These are phyloP conservation scores for Pantherophis guttatus DNA, from an alignment of 2,113 vertebrate genomes.

Conservation along the genomic window DNA sequence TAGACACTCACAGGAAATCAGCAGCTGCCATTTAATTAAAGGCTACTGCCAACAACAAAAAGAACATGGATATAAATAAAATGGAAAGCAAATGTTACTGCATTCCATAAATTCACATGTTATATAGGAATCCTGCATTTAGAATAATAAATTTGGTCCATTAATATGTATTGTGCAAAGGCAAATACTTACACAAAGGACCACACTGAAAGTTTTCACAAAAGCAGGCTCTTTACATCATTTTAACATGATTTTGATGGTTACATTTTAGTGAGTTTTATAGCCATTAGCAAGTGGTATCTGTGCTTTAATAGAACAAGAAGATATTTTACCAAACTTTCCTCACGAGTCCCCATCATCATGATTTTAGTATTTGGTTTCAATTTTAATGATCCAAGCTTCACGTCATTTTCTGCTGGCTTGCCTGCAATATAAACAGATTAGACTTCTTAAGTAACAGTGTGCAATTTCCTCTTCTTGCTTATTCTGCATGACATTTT, in stretches of 20 bases:
- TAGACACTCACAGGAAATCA: neutral
- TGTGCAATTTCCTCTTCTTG: slow-evolving; percentile 14
- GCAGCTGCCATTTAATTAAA: neutral
- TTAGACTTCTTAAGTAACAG: slow-evolving; percentile 49
- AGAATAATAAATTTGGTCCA: neutral
- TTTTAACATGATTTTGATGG: neutral
- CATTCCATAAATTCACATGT: neutral
- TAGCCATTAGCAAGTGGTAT: neutral
- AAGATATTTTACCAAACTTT: slow-evolving; percentile 86
- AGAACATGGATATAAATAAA: neutral
- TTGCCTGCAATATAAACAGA: slow-evolving; percentile 81
- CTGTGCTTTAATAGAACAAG: slow-evolving; percentile 36
- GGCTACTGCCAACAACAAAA: neutral
- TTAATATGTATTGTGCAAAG: neutral
- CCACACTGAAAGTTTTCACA: neutral
- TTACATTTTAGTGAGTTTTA: neutral
- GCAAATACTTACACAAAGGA: neutral
- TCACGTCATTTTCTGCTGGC: slow-evolving; percentile 93
- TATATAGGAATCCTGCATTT: neutral
- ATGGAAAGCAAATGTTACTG: neutral
- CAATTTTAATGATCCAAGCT: slow-evolving; percentile 92
- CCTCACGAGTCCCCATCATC: slow-evolving; percentile 99
- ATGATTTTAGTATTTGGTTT: slow-evolving; percentile 99
- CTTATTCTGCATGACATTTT: neutral
- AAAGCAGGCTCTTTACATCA: neutral